Percentiles rank a stretch among this genome's conserved stretches.
phyloP scores from a whole-genome alignment of 2,113 vertebrate genomes.

The Taurulus bubalis region DNA sequence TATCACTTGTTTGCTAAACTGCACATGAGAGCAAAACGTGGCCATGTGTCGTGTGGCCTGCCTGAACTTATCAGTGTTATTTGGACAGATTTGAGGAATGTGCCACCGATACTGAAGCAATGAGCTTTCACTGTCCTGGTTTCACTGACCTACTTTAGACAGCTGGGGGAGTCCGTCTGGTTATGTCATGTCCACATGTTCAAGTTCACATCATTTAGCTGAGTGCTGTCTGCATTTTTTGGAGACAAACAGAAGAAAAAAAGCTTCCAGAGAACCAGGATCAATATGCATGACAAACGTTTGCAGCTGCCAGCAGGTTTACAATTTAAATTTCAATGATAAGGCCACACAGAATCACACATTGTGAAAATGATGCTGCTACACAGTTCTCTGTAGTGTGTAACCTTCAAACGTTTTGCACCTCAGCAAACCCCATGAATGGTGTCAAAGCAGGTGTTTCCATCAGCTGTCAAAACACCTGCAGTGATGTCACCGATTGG shows the following conservation, averaged over 20 bases:
- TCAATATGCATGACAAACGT: background rate
- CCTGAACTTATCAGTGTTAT: conserved; percentile 29
- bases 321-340: background rate
- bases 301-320: background rate
- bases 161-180: conserved; percentile 43
- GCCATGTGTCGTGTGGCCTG: background rate
- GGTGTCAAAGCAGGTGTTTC: background rate
- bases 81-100: conserved; percentile 51
- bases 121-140: conserved; percentile 28
- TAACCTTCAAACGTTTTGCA: background rate
- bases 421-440: background rate
- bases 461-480: background rate
- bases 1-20: conserved; percentile 8
- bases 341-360: background rate
- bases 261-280: background rate
- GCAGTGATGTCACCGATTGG: background rate
- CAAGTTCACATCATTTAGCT: conserved; percentile 33
- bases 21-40: background rate
- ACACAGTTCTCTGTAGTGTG: background rate
- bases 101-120: conserved; percentile 31
- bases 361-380: background rate
- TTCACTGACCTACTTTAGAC: conserved; percentile 63
- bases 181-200: background rate
- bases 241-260: background rate
- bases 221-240: background rate